A percentile compares a stretch with the other conserved stretches of the same genome.
phyloP scores from a whole-genome alignment of 2,113 vertebrate genomes.

The Oreochromis aureus region DNA sequence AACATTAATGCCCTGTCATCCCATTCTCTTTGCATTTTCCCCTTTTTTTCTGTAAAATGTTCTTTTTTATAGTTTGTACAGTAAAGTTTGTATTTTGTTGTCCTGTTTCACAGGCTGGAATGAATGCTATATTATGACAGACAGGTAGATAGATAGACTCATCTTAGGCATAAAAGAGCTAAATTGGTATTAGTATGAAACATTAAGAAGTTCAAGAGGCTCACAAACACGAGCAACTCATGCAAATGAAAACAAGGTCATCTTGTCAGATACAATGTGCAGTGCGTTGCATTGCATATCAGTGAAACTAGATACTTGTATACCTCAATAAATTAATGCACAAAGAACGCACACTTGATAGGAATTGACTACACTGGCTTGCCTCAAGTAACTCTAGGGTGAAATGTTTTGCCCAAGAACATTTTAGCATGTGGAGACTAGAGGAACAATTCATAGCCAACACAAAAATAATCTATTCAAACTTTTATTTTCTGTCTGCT shows the following conservation, averaged over 20 bases:
- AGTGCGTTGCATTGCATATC: not conserved
- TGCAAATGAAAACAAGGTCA: not conserved
- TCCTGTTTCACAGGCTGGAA: not conserved
- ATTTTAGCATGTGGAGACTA: not conserved
- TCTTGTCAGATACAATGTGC: not conserved
- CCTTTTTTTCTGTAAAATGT: too few relatives aligned
- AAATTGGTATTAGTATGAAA: not conserved
- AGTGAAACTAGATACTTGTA: not conserved
- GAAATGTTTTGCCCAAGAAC: not conserved
- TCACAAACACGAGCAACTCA: not conserved
- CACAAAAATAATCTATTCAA: not conserved
- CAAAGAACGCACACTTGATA: not conserved
- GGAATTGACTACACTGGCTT: not conserved
- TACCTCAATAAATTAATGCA: not conserved
- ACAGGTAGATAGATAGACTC: not conserved
- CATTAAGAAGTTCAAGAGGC: not conserved
- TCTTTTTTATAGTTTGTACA: too few relatives aligned
- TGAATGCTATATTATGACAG: not conserved
- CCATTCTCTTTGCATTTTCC: too few relatives aligned
- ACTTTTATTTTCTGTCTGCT: not conserved
- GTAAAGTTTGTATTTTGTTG: too few relatives aligned
- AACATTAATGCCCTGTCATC: not conserved
- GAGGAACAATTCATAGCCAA: not conserved
- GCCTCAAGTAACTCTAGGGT: not conserved
- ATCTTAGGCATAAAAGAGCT: not conserved